Evolutionary conservation across 1,140 invertebrate species (phyloP), one percentile per base, ranked within the genome.

Genomic region (Nomia melanderi): DNA sequence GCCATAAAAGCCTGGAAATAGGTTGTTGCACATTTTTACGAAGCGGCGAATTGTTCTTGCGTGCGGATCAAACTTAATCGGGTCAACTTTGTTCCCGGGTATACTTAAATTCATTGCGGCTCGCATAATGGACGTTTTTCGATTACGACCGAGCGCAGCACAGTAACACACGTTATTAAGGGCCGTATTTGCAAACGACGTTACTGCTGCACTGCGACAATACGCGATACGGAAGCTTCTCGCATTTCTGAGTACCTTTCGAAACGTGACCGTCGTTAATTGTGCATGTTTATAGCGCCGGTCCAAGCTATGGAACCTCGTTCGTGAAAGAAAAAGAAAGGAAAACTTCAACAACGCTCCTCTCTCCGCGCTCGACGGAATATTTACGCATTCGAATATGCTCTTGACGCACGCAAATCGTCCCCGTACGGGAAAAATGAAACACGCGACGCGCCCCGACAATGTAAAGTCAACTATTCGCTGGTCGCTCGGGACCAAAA

Each of bases 121-220:
- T 17, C 27, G 63, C 23, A 36, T 67, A 67, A 74, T 44, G 29
- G 11, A 33, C 31, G 25, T 29, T 67, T 14, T 57, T 57, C 50
- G 47, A 74, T 74, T 65, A 41, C 25, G 8, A 4, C 7, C 14
- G 7, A 2, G 0, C 17, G 12, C 1, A 8, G 5, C 27, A 27
- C 17, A 31, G 23, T 33, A n/a, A 11, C n/a, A 27, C 36, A 14
- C 53, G 39, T 67, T 67, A 67, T 67, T 75, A 67, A 57, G 53
- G 59, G 41, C 9, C 12, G 20, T 57, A 27, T 57, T 75, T 47
- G 73, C 53, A 57, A 57, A 75, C 65, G 64, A 59, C 31, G 25
- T 54, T 33, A 9, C 44, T 14, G 39, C 64, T 27, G 72, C 63
- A 57, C n/a, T 67, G 63, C 53, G 63, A 75, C 63, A 66, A 57